These are phyloP conservation scores for Oligia fasciuncula DNA, from an alignment of 2,888 invertebrate genomes.

Conservation along the genomic window DNA sequence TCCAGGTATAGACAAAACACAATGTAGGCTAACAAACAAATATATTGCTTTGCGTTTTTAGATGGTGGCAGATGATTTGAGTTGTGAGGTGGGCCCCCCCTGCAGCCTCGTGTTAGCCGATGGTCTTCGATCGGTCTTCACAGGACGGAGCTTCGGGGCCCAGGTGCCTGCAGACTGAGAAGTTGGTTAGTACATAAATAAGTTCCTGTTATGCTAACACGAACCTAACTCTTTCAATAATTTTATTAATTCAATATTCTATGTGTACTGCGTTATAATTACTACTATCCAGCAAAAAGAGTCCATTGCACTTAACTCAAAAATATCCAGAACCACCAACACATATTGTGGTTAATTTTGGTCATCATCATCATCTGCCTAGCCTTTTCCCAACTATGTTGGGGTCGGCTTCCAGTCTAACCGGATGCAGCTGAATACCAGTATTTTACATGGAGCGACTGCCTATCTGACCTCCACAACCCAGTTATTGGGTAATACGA, in stretches of 20 bases:
- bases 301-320: background rate
- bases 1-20: background rate
- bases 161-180: slow-evolving; percentile 94
- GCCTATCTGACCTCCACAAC: too few species aligned
- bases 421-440: too few species aligned
- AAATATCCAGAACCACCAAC: background rate
- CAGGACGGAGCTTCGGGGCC: slow-evolving; percentile 96
- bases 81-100: slow-evolving; percentile 80
- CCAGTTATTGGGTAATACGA: too few species aligned
- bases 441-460: too few species aligned
- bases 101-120: slow-evolving; percentile 94
- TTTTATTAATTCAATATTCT: background rate
- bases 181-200: slow-evolving; percentile 93
- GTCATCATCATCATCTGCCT: background rate
- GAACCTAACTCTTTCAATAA: background rate
- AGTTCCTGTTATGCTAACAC: background rate
- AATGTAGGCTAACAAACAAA: background rate
- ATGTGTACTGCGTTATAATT: background rate
- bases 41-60: slow-evolving; percentile 22
- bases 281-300: background rate
- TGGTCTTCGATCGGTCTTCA: slow-evolving; percentile 93
- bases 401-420: too few species aligned
- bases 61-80: slow-evolving; percentile 78
- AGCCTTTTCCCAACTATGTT: too few species aligned
- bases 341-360: background rate